Evolutionary conservation across 1,140 invertebrate species (phyloP).

Genomic region (Drosophila nannoptera): DNA sequence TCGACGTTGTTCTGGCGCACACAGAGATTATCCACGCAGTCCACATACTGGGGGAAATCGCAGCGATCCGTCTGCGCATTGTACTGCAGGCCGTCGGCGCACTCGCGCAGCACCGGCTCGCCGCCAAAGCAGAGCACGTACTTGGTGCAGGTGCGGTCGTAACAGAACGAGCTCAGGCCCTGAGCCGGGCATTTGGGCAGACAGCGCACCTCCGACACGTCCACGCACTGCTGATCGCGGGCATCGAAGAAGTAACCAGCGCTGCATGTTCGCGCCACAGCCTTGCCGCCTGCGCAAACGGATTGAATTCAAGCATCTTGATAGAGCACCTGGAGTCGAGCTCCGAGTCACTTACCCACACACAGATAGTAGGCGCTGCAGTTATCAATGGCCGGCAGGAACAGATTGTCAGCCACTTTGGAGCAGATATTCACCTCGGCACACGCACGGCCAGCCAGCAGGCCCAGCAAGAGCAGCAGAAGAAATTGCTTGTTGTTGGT

Average conservation of each 20-base stretch:
- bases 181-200: conserved; percentile 47
- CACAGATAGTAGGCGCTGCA: conserved; percentile 67
- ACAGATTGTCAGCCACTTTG: conserved; percentile 53
- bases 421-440: conserved; percentile 57
- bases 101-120: conserved; percentile 50
- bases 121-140: conserved; percentile 66
- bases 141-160: conserved; percentile 72
- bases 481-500: conserved; percentile 15
- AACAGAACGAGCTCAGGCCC: conserved; percentile 57
- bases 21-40: conserved; percentile 71
- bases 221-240: conserved; percentile 52
- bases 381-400: conserved; percentile 56
- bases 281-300: conserved; percentile 23
- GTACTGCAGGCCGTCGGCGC: conserved; percentile 64
- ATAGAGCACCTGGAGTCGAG: neutral
- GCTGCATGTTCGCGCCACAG: conserved; percentile 40
- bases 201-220: conserved; percentile 42
- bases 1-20: conserved; percentile 51
- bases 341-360: conserved; percentile 40
- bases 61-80: conserved; percentile 68
- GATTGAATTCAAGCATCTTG: too few relatives aligned
- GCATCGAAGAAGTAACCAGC: conserved; percentile 53
- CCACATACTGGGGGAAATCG: conserved; percentile 69
- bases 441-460: conserved; percentile 8
- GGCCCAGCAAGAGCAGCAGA: conserved; percentile 19